These are phyloP conservation scores for Pelodytes ibericus DNA, from an alignment of 2,797 vertebrate species.

Conservation along the genomic window DNA sequence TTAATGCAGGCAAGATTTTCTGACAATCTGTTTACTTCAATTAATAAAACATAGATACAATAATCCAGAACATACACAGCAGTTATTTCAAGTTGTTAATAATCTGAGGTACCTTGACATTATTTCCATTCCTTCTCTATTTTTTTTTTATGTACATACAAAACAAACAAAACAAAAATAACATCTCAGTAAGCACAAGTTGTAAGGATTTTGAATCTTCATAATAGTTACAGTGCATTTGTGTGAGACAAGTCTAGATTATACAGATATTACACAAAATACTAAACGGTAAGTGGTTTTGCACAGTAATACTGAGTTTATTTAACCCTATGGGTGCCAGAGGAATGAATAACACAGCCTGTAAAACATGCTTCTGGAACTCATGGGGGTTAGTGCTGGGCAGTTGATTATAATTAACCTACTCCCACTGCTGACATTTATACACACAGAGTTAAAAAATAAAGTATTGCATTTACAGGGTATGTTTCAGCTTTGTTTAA, in stretches of 20 bases:
- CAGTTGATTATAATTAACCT: background rate
- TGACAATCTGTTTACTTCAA: constrained; percentile 58
- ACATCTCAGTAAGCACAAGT: constrained; percentile 38
- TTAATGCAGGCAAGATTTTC: constrained; percentile 65
- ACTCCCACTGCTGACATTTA: constrained; percentile 1
- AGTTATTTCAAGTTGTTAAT: constrained; percentile 61
- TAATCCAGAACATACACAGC: constrained; percentile 63
- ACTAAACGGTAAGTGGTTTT: constrained; percentile 66
- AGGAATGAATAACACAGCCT: background rate
- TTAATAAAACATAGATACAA: constrained; percentile 64
- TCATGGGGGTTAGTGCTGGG: background rate
- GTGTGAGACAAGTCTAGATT: constrained; percentile 64
- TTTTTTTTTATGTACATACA: constrained; percentile 43
- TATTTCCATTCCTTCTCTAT: constrained; percentile 59
- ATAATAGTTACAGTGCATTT: constrained; percentile 68
- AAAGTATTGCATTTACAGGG: constrained; percentile 71
- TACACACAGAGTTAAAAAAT: constrained; percentile 4
- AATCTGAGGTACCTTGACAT: constrained; percentile 61
- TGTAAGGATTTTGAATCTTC: constrained; percentile 63
- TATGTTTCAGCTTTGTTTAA: constrained; percentile 66
- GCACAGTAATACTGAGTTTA: constrained; percentile 28
- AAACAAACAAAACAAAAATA: constrained; percentile 9
- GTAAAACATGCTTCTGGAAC: background rate
- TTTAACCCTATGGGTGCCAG: background rate
- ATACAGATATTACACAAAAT: constrained; percentile 69